These are phyloP conservation scores for Thera obeliscata DNA, from an alignment of 2,888 invertebrate genomes.

Conservation along the genomic window DNA sequence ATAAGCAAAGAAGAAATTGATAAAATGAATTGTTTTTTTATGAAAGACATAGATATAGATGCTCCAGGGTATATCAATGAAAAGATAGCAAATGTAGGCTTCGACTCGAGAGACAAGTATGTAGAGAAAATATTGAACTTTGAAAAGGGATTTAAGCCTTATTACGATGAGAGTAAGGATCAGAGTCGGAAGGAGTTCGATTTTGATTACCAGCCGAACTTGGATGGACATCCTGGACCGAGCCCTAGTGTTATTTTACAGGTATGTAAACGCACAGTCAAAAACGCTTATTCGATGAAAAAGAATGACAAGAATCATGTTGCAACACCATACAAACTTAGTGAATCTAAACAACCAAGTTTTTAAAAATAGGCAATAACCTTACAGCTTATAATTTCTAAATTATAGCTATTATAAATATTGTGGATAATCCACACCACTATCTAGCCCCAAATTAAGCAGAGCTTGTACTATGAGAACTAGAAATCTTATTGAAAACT, in stretches of 20 bases:
- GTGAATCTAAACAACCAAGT: no score
- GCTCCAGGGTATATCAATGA: conserved; percentile 65
- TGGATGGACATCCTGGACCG: conserved; percentile 93
- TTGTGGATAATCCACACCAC: no score
- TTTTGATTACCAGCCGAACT: conserved; percentile 93
- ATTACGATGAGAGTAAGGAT: conserved; percentile 60
- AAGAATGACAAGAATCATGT: no score
- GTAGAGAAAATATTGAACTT: conserved; percentile 53
- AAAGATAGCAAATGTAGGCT: conserved; percentile 67
- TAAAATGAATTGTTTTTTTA: conserved; percentile 75
- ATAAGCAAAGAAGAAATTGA: conserved; percentile 57
- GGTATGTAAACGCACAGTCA: conserved; percentile 58
- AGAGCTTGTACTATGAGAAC: no score
- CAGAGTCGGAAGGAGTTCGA: conserved; percentile 84
- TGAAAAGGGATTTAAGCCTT: conserved; percentile 57
- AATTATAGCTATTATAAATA: no score
- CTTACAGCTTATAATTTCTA: no score
- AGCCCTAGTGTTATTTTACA: conserved; percentile 97
- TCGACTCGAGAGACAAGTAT: conserved; percentile 66
- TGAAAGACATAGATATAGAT: conserved; percentile 76
- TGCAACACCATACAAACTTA: no score
- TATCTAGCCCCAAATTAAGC: no score
- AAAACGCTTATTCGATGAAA: no score
- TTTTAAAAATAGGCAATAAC: no score
- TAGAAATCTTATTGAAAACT: no score